phyloP scores from a whole-genome alignment of 2,113 vertebrate species.

The Alouatta palliata region DNA sequence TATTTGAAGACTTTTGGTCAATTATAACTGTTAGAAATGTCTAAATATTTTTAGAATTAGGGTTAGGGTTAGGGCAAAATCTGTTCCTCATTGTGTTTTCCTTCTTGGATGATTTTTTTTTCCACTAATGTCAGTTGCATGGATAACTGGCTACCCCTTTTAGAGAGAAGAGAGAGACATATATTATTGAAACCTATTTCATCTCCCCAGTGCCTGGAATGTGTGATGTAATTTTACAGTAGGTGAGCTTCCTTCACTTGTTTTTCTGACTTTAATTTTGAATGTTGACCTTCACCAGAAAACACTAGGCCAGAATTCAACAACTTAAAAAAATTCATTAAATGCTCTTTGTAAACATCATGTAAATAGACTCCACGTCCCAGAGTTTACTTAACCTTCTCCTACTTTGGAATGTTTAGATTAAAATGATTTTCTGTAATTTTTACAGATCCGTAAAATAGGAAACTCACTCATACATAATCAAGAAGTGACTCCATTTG shows the following conservation, averaged over 20 bases:
- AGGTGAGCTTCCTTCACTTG: neutral
- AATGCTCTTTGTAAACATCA: neutral
- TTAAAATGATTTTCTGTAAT: neutral
- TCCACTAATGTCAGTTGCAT: neutral
- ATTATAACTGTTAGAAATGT: neutral
- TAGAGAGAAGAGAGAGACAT: neutral
- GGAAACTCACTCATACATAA: neutral
- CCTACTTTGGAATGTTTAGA: neutral
- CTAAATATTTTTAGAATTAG: neutral
- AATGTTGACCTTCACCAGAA: neutral
- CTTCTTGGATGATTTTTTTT: neutral
- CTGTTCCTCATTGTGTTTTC: neutral
- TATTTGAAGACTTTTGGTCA: neutral
- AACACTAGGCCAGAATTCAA: neutral
- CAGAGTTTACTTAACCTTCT: constrained; percentile 40
- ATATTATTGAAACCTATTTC: neutral
- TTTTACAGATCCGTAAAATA: constrained; percentile 3
- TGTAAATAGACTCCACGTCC: neutral
- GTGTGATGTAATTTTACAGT: neutral
- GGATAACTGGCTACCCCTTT: neutral
- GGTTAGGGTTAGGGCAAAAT: neutral
- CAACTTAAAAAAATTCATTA: neutral
- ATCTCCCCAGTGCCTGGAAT: neutral
- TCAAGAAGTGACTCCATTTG: neutral
- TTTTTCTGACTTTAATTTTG: constrained; percentile 17